Conservation (phyloP, 2,797 vertebrate species). For the Coranthus polyacanthus region DNA sequence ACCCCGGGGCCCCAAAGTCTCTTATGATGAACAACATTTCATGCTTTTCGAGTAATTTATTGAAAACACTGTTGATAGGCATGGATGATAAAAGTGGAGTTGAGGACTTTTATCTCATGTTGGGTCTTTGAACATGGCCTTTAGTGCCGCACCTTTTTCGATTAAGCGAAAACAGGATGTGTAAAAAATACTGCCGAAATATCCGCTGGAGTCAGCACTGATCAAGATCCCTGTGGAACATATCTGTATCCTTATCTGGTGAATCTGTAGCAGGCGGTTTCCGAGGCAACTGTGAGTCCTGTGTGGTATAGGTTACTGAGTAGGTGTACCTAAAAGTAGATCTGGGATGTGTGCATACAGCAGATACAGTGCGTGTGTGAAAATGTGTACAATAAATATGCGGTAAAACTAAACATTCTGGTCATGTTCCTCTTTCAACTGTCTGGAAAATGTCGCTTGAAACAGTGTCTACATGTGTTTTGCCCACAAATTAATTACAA, state of each 20-base stretch:
- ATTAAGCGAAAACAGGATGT: constrained; percentile 29
- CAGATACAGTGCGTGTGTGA: background rate
- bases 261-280: constrained; percentile 39
- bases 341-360: background rate
- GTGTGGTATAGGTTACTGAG: background rate
- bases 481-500: constrained; percentile 10
- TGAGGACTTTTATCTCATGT: background rate
- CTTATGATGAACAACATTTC: constrained; percentile 10
- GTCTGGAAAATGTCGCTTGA: background rate
- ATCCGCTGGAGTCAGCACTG: constrained; percentile 49
- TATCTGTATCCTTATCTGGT: constrained; percentile 23
- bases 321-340: background rate
- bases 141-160: constrained; percentile 6
- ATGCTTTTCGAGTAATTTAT: constrained; percentile 17
- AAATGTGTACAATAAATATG: background rate
- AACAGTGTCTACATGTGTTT: constrained; percentile 2
- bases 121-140: constrained; percentile 7
- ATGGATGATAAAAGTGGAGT: background rate
- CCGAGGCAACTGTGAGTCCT: constrained; percentile 5
- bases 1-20: constrained; percentile 5
- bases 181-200: constrained; percentile 25
- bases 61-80: constrained; percentile 2
- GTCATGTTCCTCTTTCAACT: background rate
- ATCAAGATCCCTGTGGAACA: constrained; percentile 23
- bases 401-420: constrained; percentile 9